Conservation (phyloP, 1,140 invertebrate species). For the roundworm (Caenorhabditis elegans) region DNA sequence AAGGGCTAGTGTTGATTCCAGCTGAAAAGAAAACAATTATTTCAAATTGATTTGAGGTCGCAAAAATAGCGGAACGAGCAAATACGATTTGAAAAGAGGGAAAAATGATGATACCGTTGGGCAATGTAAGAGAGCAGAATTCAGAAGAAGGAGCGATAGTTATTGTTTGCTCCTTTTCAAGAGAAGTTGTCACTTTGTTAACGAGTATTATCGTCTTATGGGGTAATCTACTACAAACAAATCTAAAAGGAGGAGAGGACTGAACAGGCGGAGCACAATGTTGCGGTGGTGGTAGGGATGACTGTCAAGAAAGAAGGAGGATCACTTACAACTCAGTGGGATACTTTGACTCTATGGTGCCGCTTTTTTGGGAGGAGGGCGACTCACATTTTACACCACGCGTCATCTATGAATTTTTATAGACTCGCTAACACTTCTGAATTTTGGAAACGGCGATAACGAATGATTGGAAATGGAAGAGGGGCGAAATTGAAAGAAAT, state of each 20-base stretch:
- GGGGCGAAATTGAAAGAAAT: neutral
- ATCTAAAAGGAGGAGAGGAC: neutral
- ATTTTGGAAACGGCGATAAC: neutral
- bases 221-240: slow-evolving; percentile 26
- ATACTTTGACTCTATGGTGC: neutral
- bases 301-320: neutral
- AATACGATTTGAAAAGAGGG: neutral
- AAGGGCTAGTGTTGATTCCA: no score
- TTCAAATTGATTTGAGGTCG: neutral
- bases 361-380: neutral
- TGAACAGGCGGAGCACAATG: slow-evolving; percentile 13
- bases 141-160: slow-evolving; percentile 31
- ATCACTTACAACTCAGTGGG: neutral
- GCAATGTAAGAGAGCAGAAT: no score
- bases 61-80: neutral
- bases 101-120: no score
- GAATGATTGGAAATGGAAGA: neutral
- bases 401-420: slow-evolving; percentile 9
- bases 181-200: slow-evolving; percentile 28
- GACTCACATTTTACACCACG: neutral
- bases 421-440: neutral
- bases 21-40: neutral
- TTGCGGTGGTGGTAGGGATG: neutral
- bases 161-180: slow-evolving; percentile 5
- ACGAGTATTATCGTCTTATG: slow-evolving; percentile 28